Percentiles rank a stretch among this genome's conserved stretches.
phyloP scores from a whole-genome alignment of 2,888 invertebrate species.

The Euplagia quadripunctaria region DNA sequence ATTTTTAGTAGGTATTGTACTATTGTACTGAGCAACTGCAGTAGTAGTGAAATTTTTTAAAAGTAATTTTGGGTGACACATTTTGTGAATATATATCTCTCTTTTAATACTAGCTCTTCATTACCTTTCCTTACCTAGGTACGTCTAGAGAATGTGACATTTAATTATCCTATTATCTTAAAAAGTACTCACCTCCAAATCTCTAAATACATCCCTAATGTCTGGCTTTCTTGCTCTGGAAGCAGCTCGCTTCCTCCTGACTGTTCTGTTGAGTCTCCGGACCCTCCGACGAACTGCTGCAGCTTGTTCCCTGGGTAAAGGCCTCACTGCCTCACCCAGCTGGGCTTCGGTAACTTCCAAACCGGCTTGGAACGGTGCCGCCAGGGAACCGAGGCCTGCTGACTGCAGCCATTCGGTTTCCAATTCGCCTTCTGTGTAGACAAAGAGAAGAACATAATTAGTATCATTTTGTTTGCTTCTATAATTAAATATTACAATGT shows the following conservation, averaged over 20 bases:
- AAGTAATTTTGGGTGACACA: not conserved
- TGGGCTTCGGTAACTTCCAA: slow-evolving; percentile 89
- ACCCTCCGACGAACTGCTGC: slow-evolving; percentile 92
- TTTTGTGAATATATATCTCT: not conserved
- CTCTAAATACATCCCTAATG: slow-evolving; percentile 94
- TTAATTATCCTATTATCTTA: not conserved
- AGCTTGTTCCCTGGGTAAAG: slow-evolving; percentile 91
- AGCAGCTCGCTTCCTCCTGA: slow-evolving; percentile 88
- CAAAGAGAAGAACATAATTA: slow-evolving; percentile 38
- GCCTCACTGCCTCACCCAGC: slow-evolving; percentile 88
- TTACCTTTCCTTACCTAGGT: not conserved
- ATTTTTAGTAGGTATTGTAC: too few relatives aligned
- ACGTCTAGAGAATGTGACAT: not conserved
- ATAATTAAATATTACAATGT: too few relatives aligned
- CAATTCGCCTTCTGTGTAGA: slow-evolving; percentile 90
- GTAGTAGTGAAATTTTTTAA: not conserved
- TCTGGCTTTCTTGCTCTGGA: slow-evolving; percentile 91
- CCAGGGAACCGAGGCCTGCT: slow-evolving; percentile 91
- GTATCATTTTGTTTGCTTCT: not conserved
- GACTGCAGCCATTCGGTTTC: slow-evolving; percentile 92
- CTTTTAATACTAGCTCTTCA: not conserved
- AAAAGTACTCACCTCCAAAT: slow-evolving; percentile 89
- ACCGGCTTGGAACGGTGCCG: slow-evolving; percentile 90
- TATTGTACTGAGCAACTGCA: not conserved
- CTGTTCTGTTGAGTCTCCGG: slow-evolving; percentile 92